These are phyloP conservation scores for Prosopocoilus inquinatus DNA, from an alignment of 2,888 invertebrate genomes.

Conservation along the genomic window DNA sequence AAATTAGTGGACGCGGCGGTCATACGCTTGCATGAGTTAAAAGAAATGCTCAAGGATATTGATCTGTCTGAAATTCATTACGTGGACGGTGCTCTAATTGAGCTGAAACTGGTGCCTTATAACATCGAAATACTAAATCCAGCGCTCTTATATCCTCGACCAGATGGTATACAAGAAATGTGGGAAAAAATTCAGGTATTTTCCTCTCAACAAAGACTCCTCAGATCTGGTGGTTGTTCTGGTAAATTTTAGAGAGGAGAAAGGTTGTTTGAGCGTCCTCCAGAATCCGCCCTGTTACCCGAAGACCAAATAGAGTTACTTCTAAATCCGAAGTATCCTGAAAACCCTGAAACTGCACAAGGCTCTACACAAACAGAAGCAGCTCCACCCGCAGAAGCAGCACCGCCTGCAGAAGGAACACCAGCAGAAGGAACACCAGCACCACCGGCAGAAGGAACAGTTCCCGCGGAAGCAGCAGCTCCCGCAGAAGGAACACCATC, in stretches of 20 bases:
- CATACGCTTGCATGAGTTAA: conserved; percentile 58
- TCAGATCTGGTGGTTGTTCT: background rate
- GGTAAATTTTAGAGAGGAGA: conserved; percentile 35
- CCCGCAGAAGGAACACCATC: conserved; percentile 11
- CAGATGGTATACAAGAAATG: conserved; percentile 45
- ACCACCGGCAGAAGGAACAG: conserved; percentile 4
- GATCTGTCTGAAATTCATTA: conserved; percentile 66
- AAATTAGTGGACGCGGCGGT: conserved; percentile 60
- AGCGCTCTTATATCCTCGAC: conserved; percentile 61
- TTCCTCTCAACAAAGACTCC: background rate
- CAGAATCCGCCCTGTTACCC: conserved; percentile 21
- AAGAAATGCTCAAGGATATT: conserved; percentile 56
- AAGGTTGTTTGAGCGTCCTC: conserved; percentile 36
- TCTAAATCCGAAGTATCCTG: background rate
- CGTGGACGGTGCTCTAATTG: conserved; percentile 68
- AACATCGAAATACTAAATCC: conserved; percentile 65
- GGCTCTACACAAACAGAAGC: background rate
- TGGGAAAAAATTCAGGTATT: conserved; percentile 36
- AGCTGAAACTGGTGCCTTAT: conserved; percentile 67
- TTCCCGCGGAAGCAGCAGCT: conserved; percentile 19
- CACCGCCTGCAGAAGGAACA: conserved; percentile 15
- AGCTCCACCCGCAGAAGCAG: conserved; percentile 9
- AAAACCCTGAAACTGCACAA: background rate
- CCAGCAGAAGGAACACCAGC: conserved; percentile 15
- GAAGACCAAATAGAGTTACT: background rate